Evolutionary conservation across 2,888 invertebrate genomes (phyloP), one percentile per base, ranked within the genome.

Genomic region (Melanophora roralis): DNA sequence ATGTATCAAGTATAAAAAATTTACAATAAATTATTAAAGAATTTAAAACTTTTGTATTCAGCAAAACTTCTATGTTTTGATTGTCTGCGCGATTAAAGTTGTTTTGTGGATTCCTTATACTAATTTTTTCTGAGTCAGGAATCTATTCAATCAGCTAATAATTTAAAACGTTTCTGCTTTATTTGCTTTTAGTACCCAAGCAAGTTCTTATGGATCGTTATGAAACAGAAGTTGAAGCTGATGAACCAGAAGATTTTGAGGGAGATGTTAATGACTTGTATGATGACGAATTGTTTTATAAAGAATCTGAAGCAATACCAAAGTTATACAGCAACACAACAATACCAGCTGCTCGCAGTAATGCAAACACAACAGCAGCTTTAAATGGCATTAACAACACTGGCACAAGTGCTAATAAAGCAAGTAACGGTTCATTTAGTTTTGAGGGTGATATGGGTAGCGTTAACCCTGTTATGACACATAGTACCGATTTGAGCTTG

Each of bases 201-300:
- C 94, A 94, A 88, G 95, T 97, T 77, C 91, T 97, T 82, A 94
- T 95, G 89, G 95, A 96, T 89, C 93, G 94, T 85, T 96, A 94
- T 89, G 95, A 95, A 86, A 94, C 94, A 82, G 93, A 93, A 64
- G 92, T 94, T 72, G 95, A 95, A 90, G 92, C 93, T 82, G 96
- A 96, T 88, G 96, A 96, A 90, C 91, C 92, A 84, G 91, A 92
- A 84, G 92, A 90, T 81, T 89, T 89, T 53, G 90, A 90, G 73
- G 91, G 91, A 64, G 91, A 91, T 83, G 89, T 90, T 72, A 92
- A 91, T 84, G 91, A 91, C 81, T 90, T 91, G 81, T 91, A 91
- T 81, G 91, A 91, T 83, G 91, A 92, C 84, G 92, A 92, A 86
- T 89, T 90, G 78, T 91, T 90, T 86, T 92, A 92, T 83, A 89